phyloP scores from a whole-genome alignment of 2,888 invertebrate species.

The Drosophila percnosoma region DNA sequence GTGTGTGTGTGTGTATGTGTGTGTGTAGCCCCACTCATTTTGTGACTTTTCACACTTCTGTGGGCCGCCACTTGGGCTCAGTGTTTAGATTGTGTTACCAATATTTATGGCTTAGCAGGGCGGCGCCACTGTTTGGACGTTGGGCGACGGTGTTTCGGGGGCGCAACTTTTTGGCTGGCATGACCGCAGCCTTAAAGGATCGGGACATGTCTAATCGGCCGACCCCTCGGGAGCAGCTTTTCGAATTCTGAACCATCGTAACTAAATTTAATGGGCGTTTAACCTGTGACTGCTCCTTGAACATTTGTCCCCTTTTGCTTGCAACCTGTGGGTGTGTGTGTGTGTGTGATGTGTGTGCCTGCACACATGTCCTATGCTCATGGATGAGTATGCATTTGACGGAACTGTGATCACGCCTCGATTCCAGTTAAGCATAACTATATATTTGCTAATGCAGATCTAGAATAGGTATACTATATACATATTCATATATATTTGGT shows the following conservation, averaged over 20 bases:
- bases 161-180: constrained; percentile 65
- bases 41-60: constrained; percentile 75
- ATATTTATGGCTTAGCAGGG: constrained; percentile 79
- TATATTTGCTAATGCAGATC: not conserved
- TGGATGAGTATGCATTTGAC: constrained; percentile 30
- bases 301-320: constrained; percentile 52
- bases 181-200: constrained; percentile 57
- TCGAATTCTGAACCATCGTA: constrained; percentile 29
- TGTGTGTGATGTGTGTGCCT: not conserved
- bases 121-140: constrained; percentile 18
- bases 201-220: constrained; percentile 65
- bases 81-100: constrained; percentile 77
- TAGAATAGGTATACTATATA: not conserved
- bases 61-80: constrained; percentile 55
- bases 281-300: constrained; percentile 63
- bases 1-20: constrained; percentile 10
- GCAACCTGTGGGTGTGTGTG: not conserved
- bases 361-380: not conserved
- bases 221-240: constrained; percentile 47
- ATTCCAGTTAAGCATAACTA: not conserved
- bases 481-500: not conserved
- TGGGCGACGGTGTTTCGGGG: constrained; percentile 8
- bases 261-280: constrained; percentile 77
- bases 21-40: constrained; percentile 40
- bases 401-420: constrained; percentile 19